Conservation (phyloP, 2,888 invertebrate genomes). For the Drosophila anomelani region DNA sequence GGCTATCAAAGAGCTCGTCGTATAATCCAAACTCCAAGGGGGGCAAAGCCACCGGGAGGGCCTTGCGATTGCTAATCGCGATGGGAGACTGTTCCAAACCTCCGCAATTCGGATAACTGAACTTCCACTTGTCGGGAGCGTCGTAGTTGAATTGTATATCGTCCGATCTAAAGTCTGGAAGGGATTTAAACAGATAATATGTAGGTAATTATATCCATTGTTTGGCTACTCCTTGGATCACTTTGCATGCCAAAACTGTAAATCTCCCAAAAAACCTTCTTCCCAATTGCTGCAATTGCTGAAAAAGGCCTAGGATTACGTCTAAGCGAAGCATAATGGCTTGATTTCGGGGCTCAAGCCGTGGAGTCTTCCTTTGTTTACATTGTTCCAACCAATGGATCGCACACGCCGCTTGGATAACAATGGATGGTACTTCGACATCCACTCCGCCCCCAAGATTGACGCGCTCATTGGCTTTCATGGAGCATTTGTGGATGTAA, state of each 20-base stretch:
- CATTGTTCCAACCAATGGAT: slow-evolving; percentile 40
- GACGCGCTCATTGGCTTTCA: slow-evolving; percentile 51
- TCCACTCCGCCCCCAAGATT: slow-evolving; percentile 44
- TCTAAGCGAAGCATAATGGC: slow-evolving; percentile 35
- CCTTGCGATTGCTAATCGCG: slow-evolving; percentile 64
- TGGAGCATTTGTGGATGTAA: slow-evolving; percentile 70
- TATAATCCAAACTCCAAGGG: slow-evolving; percentile 89
- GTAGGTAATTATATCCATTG: neutral
- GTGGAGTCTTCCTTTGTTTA: slow-evolving; percentile 29
- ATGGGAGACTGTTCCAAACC: slow-evolving; percentile 88
- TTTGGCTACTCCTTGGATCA: neutral
- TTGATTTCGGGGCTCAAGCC: slow-evolving; percentile 12
- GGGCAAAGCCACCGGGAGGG: slow-evolving; percentile 76
- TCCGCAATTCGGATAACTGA: slow-evolving; percentile 87
- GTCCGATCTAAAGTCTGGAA: slow-evolving; percentile 52
- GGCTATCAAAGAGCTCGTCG: slow-evolving; percentile 87
- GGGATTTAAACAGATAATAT: neutral
- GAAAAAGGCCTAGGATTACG: slow-evolving; percentile 4
- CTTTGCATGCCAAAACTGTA: slow-evolving; percentile 1
- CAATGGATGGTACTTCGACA: slow-evolving; percentile 46
- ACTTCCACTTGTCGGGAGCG: slow-evolving; percentile 85
- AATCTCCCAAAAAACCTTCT: neutral
- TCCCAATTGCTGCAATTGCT: slow-evolving; percentile 14
- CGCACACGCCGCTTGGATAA: slow-evolving; percentile 53
- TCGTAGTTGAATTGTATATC: slow-evolving; percentile 68